phyloP scores from a whole-genome alignment of 2,888 invertebrate genomes.

The Cheilosia soror region DNA sequence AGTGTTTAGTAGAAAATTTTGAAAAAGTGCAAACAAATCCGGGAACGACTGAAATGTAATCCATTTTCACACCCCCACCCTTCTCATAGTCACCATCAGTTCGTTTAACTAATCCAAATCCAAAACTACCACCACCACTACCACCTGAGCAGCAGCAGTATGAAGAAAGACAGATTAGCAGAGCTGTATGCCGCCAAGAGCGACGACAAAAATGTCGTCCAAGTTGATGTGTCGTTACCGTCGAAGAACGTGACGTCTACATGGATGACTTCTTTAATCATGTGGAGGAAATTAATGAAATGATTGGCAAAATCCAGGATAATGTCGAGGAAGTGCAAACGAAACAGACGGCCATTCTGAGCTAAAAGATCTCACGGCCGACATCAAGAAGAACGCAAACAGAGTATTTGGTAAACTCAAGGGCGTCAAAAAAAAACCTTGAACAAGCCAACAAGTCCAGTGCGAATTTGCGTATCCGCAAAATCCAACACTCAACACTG shows the following conservation, averaged over 20 bases:
- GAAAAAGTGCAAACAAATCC: slow-evolving; percentile 44
- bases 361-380: slow-evolving; percentile 99
- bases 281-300: slow-evolving; percentile 99
- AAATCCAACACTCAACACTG: slow-evolving; percentile 99
- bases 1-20: slow-evolving; percentile 22
- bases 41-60: slow-evolving; percentile 53
- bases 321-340: slow-evolving; percentile 99
- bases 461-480: slow-evolving; percentile 99
- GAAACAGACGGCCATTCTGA: slow-evolving; percentile 99
- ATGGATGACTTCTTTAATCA: slow-evolving; percentile 99
- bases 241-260: slow-evolving; percentile 96
- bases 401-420: slow-evolving; percentile 99
- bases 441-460: slow-evolving; percentile 99
- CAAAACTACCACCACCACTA: slow-evolving; percentile 34
- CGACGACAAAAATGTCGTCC: slow-evolving; percentile 97
- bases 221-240: slow-evolving; percentile 97
- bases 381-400: slow-evolving; percentile 99
- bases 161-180: slow-evolving; percentile 99
- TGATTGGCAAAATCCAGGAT: slow-evolving; percentile 99
- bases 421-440: slow-evolving; percentile 99
- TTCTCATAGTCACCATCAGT: slow-evolving; percentile 32
- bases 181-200: slow-evolving; percentile 99
- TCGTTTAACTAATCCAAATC: slow-evolving; percentile 41
- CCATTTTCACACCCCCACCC: slow-evolving; percentile 45
- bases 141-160: slow-evolving; percentile 80